These are phyloP conservation scores for Stegodyphus mimosarum DNA, from an alignment of 1,140 invertebrate genomes.

Conservation along the genomic window DNA sequence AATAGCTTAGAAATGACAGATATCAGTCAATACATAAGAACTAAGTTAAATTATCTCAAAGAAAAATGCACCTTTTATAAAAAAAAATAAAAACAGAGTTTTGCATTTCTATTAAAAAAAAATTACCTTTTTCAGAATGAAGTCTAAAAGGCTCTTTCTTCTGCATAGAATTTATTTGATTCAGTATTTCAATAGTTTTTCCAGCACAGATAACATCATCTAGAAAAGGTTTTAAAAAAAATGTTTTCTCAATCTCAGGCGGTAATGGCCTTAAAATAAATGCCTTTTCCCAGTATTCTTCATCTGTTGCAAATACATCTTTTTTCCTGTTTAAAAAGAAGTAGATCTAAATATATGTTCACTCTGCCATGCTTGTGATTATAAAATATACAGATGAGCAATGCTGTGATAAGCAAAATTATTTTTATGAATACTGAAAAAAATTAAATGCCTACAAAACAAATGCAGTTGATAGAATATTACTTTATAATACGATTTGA, in stretches of 20 bases:
- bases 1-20: too few relatives aligned
- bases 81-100: too few relatives aligned
- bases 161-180: constrained; percentile 6
- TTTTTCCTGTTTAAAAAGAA: constrained; percentile 7
- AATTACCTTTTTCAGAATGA: constrained; percentile 30
- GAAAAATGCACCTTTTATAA: too few relatives aligned
- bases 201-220: constrained; percentile 38
- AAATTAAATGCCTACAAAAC: too few relatives aligned
- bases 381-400: too few relatives aligned
- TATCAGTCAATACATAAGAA: too few relatives aligned
- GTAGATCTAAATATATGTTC: not conserved
- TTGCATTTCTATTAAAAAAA: not conserved
- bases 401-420: too few relatives aligned
- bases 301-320: constrained; percentile 2
- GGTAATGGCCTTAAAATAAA: constrained; percentile 14
- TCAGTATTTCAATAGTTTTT: constrained; percentile 36
- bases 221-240: constrained; percentile 39
- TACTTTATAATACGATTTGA: too few relatives aligned
- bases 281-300: constrained; percentile 26
- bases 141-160: constrained; percentile 28
- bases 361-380: too few relatives aligned
- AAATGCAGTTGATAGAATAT: too few relatives aligned
- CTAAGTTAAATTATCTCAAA: too few relatives aligned
- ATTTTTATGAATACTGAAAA: too few relatives aligned
- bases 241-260: constrained; percentile 2